Base-by-base conservation (phyloP, 1,140 invertebrate species). In the Epicauta chinensis region DNA sequence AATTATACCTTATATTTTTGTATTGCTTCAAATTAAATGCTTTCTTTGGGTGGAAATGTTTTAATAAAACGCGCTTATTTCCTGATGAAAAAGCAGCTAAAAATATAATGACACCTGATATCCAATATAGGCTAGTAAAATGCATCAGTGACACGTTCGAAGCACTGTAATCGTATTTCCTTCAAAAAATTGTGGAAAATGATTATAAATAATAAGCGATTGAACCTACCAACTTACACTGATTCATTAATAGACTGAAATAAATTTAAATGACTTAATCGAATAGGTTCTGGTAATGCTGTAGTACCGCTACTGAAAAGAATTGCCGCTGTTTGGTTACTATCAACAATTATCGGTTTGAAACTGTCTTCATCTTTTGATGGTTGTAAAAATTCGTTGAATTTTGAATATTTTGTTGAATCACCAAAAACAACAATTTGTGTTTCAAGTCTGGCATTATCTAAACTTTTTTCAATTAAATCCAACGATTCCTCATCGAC, bases 271-370 rank as follows among this genome's bases (percentile, higher is more conserved):
- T 88, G 83, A 2, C 81, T 81, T 1, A 86, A 60, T 62, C 82
- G 77, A 0, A 86, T 83, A 10, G 84, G 84, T 69, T 90, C 90
- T 0, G 87, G 85, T 23, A 80, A 67, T 32, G 85, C 85, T 32
- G 84, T 88, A 2, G 85, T 87, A 3, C 86, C 86, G 59, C 83
- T 86, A 1, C 84, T 77, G 50, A 68, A 75, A 7, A 75, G 32
- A 11, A 77, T 66, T 0, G 66, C 35, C 4, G 63, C 66, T 1
- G 62, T 71, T n/a, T 55, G n/a, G n/a, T 58, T 17, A 51, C 55
- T 47, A 2, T 56, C 34, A 7, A 62, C 51, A 30, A 38, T 38
- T 13, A 38, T 35, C 17, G 67, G 67, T 43, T 45, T 38, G 37
- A 66, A 68, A n/a, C 39, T 23, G 13, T 61, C 51, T 55, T 63